These are phyloP conservation scores for Neomicropteryx cornuta DNA, from an alignment of 1,140 invertebrate species.

Conservation along the genomic window DNA sequence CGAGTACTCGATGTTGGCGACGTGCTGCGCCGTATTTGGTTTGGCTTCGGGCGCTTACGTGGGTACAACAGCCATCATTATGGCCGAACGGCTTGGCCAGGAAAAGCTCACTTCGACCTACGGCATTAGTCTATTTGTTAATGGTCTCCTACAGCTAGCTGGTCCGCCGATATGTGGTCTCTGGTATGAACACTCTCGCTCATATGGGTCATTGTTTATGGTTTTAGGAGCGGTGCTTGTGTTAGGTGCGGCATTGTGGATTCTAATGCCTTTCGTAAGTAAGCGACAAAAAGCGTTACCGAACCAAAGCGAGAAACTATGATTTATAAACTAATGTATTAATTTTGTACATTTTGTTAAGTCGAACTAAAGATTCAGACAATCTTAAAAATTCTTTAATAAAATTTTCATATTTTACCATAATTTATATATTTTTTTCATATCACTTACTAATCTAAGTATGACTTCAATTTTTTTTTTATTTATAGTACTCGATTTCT, in stretches of 20 bases:
- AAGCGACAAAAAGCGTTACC: too few relatives aligned
- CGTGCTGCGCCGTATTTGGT: slow-evolving; percentile 65
- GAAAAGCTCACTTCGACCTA: slow-evolving; percentile 75
- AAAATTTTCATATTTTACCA: too few relatives aligned
- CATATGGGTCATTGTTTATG: slow-evolving; percentile 58
- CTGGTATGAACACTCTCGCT: slow-evolving; percentile 49
- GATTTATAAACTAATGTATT: too few relatives aligned
- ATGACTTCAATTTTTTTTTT: too few relatives aligned
- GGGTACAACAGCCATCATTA: slow-evolving; percentile 72
- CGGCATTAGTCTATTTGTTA: slow-evolving; percentile 73
- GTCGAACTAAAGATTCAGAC: too few relatives aligned
- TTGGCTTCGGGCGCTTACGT: slow-evolving; percentile 77
- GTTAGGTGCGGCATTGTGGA: slow-evolving; percentile 61
- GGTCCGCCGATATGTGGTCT: slow-evolving; percentile 69
- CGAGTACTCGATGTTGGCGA: slow-evolving; percentile 44
- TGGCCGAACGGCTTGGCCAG: slow-evolving; percentile 74
- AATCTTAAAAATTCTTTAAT: too few relatives aligned
- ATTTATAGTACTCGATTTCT: too few relatives aligned
- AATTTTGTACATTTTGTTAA: too few relatives aligned
- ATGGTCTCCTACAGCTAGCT: slow-evolving; percentile 66
- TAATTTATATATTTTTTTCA: too few relatives aligned
- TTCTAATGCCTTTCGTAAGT: slow-evolving; percentile 57
- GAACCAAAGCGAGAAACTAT: too few relatives aligned
- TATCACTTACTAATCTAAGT: too few relatives aligned
- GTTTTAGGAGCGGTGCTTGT: slow-evolving; percentile 61